Base-by-base conservation (phyloP, 2,888 invertebrate species). In the Dynastes tityus region DNA sequence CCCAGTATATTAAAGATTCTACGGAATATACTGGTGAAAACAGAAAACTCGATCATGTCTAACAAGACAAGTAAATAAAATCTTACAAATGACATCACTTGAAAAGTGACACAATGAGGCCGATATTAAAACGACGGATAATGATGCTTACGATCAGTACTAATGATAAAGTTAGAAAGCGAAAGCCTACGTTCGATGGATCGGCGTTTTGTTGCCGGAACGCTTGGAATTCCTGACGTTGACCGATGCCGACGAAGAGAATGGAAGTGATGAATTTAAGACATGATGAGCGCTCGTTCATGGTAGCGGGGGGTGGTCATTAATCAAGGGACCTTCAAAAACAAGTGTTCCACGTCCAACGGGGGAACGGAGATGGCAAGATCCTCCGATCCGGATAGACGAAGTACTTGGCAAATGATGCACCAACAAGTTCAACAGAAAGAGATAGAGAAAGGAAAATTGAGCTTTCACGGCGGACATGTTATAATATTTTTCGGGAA, bases 271-370 rank as follows among this genome's bases (percentile, higher is more conserved):
- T 77, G 77, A 77, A 77, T 77, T 77, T 77, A 77, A 77, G 77
- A 77, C 83, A 84, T 81, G 84, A 84, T 83, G 83, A 82, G 83
- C 81, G 82, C 80, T 79, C 80, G 81, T 82, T 73, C 45, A 8
- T 37, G 78, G 73, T 22, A 58, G 55, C 22, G 22, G 55, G 55
- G 22, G 77, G 80, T 16, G 58, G 29, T 79, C 84, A 84, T 77
- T 77, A 77, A 77, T 77, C 77, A 77, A 40, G 16, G 13, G 68
- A 49, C 68, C 80, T 77, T 77, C 77, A 77, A 77, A 77, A 71
- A 71, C 77, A 77, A 77, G 68, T 77, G 70, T 68, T 68, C 45
- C 22, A 71, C 77, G 40, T 53, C 53, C 37, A 58, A n/a, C 29
- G 37, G 55, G 22, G 29, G 37, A 22, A 71, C 53, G 55, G 71